Percentiles rank a stretch among this genome's conserved stretches.
These are phyloP conservation scores for Zelleria hepariella DNA, from an alignment of 2,888 invertebrate genomes.

Conservation along the genomic window DNA sequence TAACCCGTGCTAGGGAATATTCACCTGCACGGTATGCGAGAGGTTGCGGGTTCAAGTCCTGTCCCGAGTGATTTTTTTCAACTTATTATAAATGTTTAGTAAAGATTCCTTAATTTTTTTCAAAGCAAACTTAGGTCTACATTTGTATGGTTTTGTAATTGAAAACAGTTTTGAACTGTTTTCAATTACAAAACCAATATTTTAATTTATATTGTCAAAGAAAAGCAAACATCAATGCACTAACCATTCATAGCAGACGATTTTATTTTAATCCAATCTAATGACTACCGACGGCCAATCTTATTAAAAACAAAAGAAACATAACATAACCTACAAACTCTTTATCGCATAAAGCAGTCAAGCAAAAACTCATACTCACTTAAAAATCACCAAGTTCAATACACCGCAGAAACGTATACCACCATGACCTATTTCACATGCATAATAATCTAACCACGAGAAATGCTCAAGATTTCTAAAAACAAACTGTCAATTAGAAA, in stretches of 20 bases:
- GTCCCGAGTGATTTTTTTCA: too few species aligned
- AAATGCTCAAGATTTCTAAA: not conserved
- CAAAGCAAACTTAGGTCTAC: too few species aligned
- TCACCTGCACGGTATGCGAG: too few species aligned
- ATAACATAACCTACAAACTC: not conserved
- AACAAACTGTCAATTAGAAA: not conserved
- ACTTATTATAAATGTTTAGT: too few species aligned
- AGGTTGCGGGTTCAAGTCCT: too few species aligned
- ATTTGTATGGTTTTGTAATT: too few species aligned
- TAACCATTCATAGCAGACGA: not conserved
- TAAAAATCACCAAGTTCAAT: not conserved
- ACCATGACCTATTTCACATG: conserved; percentile 24
- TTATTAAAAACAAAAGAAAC: not conserved
- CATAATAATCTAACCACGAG: not conserved
- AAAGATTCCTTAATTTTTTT: too few species aligned
- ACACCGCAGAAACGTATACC: conserved; percentile 1
- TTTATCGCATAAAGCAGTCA: not conserved
- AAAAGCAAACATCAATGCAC: too few species aligned
- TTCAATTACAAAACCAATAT: too few species aligned
- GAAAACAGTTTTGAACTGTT: too few species aligned
- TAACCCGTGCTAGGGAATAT: too few species aligned
- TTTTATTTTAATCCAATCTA: not conserved
- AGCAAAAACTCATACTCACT: not conserved
- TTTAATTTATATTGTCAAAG: too few species aligned
- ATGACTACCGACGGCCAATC: not conserved